phyloP scores from a whole-genome alignment of 2,113 vertebrate species.

The Zeus faber region DNA sequence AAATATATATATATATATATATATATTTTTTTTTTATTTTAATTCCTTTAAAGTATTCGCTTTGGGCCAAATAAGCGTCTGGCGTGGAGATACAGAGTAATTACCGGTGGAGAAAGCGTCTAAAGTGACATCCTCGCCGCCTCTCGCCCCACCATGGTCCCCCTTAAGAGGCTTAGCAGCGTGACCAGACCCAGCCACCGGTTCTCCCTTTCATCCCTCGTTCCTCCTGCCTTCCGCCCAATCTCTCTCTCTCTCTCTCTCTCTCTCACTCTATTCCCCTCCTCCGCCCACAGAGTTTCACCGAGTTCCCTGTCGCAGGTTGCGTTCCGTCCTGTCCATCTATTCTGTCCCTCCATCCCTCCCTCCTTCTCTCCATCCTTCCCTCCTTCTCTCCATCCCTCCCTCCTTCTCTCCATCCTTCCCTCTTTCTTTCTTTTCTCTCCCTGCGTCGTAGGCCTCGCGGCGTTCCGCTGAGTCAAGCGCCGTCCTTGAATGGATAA shows the following conservation, averaged over 20 bases:
- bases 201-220: too few relatives aligned
- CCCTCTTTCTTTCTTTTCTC: not conserved
- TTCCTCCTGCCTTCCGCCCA: too few relatives aligned
- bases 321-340: conserved; percentile 22
- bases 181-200: too few relatives aligned
- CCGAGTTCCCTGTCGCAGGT: too few relatives aligned
- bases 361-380: too few relatives aligned
- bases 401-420: too few relatives aligned
- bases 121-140: conserved; percentile 60
- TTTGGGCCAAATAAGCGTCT: conserved; percentile 41
- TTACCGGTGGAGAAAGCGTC: conserved; percentile 53
- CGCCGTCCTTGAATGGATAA: conserved; percentile 36
- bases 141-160: conserved; percentile 47
- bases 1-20: too few relatives aligned
- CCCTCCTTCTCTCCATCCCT: too few relatives aligned
- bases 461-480: conserved; percentile 25
- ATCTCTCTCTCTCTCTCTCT: not conserved
- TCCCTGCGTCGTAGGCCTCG: conserved; percentile 20
- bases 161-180: conserved; percentile 62
- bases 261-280: conserved; percentile 6
- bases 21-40: conserved; percentile 21
- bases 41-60: conserved; percentile 22
- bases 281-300: too few relatives aligned
- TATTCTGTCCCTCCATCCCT: conserved; percentile 3
- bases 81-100: conserved; percentile 47